Conservation (phyloP, 2,888 invertebrate species). For the Ganaspis brasiliensis region DNA sequence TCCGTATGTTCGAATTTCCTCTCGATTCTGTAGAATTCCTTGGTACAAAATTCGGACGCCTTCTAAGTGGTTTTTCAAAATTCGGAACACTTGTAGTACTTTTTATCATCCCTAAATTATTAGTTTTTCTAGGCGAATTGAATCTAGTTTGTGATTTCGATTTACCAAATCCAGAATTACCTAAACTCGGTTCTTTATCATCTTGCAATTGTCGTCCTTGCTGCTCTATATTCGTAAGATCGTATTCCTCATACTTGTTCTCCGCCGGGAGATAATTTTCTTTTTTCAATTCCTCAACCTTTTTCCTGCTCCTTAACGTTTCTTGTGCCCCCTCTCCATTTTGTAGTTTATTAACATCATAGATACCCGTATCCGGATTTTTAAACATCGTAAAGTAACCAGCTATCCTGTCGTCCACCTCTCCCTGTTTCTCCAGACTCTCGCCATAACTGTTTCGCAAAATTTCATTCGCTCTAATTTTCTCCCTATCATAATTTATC, state of each 20-base stretch:
- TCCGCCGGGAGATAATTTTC: slow-evolving; percentile 58
- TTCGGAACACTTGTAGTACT: background rate
- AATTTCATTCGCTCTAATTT: slow-evolving; percentile 56
- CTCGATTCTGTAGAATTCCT: background rate
- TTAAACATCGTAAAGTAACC: slow-evolving; percentile 71
- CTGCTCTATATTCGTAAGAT: slow-evolving; percentile 53
- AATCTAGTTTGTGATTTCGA: background rate
- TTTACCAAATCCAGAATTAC: too few species aligned
- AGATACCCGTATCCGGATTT: slow-evolving; percentile 65
- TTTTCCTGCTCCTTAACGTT: slow-evolving; percentile 21
- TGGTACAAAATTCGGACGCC: background rate
- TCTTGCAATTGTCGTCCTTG: background rate
- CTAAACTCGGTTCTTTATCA: too few species aligned
- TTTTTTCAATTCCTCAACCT: slow-evolving; percentile 45
- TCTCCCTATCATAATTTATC: slow-evolving; percentile 56
- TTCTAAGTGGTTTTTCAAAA: background rate
- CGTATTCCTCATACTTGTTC: slow-evolving; percentile 75
- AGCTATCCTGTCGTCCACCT: slow-evolving; percentile 72
- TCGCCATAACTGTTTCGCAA: slow-evolving; percentile 77
- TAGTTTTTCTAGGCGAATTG: background rate
- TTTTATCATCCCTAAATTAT: background rate
- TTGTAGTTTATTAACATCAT: slow-evolving; percentile 52
- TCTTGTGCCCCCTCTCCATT: background rate
- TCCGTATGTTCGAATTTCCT: too few species aligned
- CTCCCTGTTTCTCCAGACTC: slow-evolving; percentile 69